Conservation (phyloP, 1,140 invertebrate genomes). For the Diachasma alloeum region DNA sequence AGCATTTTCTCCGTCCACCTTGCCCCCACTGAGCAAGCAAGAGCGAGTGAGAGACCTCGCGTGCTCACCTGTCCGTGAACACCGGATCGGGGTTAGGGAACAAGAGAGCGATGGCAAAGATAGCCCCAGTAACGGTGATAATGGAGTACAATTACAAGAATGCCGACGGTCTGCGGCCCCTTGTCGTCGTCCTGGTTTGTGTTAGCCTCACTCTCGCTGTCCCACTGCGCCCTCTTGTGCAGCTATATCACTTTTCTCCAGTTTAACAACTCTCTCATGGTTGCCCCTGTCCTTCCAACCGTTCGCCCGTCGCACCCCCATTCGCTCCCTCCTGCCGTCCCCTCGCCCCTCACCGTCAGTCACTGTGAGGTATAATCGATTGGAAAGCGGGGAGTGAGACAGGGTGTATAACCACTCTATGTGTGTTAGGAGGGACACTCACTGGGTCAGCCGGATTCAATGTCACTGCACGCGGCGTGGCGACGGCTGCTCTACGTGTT, state of each 20-base stretch:
- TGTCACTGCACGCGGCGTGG: slow-evolving; percentile 24
- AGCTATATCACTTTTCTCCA: neutral
- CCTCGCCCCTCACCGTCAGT: neutral
- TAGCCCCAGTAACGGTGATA: slow-evolving; percentile 35
- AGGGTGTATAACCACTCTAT: neutral
- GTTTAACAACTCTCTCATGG: slow-evolving; percentile 7
- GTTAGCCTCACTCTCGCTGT: neutral
- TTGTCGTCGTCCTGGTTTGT: slow-evolving; percentile 12
- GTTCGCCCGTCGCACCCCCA: neutral
- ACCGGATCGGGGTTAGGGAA: slow-evolving; percentile 31
- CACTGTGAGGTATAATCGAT: slow-evolving; percentile 27
- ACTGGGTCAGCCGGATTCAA: slow-evolving; percentile 38
- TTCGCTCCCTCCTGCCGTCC: neutral
- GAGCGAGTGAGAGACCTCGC: slow-evolving; percentile 16
- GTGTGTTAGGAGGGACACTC: slow-evolving; percentile 5
- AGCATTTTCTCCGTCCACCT: neutral
- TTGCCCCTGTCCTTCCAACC: neutral
- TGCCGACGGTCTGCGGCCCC: slow-evolving; percentile 19
- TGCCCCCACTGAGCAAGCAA: neutral
- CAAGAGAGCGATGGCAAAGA: slow-evolving; percentile 33
- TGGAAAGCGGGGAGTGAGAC: neutral
- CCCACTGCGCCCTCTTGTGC: neutral
- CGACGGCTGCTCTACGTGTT: neutral
- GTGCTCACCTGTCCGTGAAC: slow-evolving; percentile 36
- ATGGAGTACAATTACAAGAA: slow-evolving; percentile 42